Evolutionary conservation across 2,113 vertebrate genomes (phyloP).

Genomic region (Siphamia tubifer): DNA sequence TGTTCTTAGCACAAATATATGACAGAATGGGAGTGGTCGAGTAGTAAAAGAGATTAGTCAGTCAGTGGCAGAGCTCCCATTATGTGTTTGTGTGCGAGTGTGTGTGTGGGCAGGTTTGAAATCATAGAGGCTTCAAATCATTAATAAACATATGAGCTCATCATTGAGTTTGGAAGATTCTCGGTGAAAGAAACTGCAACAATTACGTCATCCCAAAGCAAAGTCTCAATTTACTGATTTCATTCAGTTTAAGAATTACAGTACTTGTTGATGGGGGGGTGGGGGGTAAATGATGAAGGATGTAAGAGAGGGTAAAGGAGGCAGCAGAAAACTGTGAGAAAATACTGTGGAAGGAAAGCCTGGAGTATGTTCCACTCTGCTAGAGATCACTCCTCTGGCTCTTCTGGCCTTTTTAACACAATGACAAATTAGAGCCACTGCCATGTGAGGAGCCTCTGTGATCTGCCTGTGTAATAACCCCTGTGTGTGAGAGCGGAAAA

Average conservation of each 20-base stretch:
- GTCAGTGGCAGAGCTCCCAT: conserved; percentile 40
- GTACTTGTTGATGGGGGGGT: conserved; percentile 28
- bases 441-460: conserved; percentile 46
- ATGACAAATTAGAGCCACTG: conserved; percentile 54
- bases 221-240: conserved; percentile 16
- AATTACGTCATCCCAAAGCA: conserved; percentile 35
- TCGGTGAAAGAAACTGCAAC: conserved; percentile 18
- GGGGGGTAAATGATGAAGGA: conserved; percentile 13
- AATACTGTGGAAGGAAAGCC: conserved; percentile 1
- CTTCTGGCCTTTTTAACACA: conserved; percentile 54
- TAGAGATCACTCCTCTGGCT: conserved; percentile 45
- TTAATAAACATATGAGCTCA: conserved; percentile 52
- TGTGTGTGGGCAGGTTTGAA: conserved; percentile 15
- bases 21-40: conserved; percentile 49
- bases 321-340: not conserved
- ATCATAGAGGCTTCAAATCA: conserved; percentile 50
- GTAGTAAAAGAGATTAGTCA: conserved; percentile 48
- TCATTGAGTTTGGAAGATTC: conserved; percentile 10
- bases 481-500: conserved; percentile 18
- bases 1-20: conserved; percentile 42
- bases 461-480: conserved; percentile 48
- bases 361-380: conserved; percentile 24
- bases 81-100: conserved; percentile 17
- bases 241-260: not conserved
- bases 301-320: conserved; percentile 14